Evolutionary conservation across 2,888 invertebrate species (phyloP), one percentile per base, ranked within the genome.

Genomic region (Folsomia manolachei): DNA sequence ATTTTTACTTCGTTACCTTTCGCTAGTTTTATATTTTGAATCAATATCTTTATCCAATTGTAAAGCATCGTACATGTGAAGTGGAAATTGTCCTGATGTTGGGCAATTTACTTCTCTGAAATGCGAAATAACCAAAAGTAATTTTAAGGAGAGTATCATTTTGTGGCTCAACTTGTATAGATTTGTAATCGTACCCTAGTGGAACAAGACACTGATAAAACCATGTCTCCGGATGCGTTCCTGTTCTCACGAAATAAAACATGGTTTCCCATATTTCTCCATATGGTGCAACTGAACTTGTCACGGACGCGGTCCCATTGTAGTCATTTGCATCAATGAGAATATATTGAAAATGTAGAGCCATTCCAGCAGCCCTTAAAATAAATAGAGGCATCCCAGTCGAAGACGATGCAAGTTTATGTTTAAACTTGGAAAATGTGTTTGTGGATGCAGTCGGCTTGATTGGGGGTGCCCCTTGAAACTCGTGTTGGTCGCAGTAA

Each of bases 151-250:
- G 7, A 27, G 39, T 25, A n/a, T 19, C 21, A 51, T 27, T 64
- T n/a, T 9, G 18, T 27, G 26, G 24, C 24, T 9, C 21, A 61
- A 67, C 11, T 39, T 18, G 18, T 1, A 4, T 51, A 25, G 21
- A 51, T 51, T 23, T 63, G 23, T 23, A 53, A 14, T 11, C 21
- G n/a, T 70, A 74, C 74, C 74, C 74, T 25, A 74, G 71, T 1
- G 74, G 71, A 62, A 74, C 39, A 0, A 74, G 67, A 63, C 65
- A 74, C 39, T 74, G 69, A 23, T 71, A 71, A 26, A 27, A 71
- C n/a, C 53, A 26, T 25, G 26, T 27, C 27, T 25, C 21, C 0
- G n/a, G 11, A 68, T 14, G 1, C 2, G 26, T 68, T 18, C 74
- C 71, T 7, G 71, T 69, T 27, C 56, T 69, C 27, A 74, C 14